Evolutionary conservation across 2,888 invertebrate genomes (phyloP).

Genomic region (Perizoma affinitatum): DNA sequence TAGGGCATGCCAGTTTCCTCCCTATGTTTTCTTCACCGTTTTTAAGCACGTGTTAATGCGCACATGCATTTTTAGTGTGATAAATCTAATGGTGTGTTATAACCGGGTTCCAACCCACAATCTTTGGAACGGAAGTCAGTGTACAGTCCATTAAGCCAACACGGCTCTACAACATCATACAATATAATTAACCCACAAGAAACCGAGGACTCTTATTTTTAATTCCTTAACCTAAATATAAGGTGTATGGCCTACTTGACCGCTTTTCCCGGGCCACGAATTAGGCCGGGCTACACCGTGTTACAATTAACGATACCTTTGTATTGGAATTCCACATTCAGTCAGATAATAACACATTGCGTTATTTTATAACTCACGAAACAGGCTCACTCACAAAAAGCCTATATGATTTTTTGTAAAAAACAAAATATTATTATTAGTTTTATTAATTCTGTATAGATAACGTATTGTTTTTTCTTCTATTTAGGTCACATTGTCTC

Average conservation of each 20-base stretch:
- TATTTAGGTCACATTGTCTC: constrained; percentile 43
- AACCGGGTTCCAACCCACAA: no score
- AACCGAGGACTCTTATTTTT: constrained; percentile 20
- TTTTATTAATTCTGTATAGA: background rate
- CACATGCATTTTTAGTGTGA: no score
- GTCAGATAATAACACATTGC: background rate
- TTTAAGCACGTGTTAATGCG: no score
- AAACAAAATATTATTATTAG: no score
- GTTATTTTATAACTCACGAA: no score
- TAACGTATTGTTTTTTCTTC: constrained; percentile 24
- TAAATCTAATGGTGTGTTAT: no score
- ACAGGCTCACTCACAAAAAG: no score
- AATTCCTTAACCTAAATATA: constrained; percentile 20
- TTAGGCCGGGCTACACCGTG: constrained; percentile 32
- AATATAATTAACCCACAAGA: background rate
- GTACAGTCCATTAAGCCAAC: background rate
- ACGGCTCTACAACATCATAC: background rate
- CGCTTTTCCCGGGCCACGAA: constrained; percentile 31
- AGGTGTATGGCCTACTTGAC: constrained; percentile 34
- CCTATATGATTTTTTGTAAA: no score
- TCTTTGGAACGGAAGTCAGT: no score
- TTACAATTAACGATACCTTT: constrained; percentile 24
- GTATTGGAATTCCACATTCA: constrained; percentile 4
- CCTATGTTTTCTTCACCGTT: no score
- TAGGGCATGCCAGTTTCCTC: no score